Evolutionary conservation across 2,113 vertebrate species (phyloP), one percentile per base, ranked within the genome.

Genomic region (Chrysemys picta): DNA sequence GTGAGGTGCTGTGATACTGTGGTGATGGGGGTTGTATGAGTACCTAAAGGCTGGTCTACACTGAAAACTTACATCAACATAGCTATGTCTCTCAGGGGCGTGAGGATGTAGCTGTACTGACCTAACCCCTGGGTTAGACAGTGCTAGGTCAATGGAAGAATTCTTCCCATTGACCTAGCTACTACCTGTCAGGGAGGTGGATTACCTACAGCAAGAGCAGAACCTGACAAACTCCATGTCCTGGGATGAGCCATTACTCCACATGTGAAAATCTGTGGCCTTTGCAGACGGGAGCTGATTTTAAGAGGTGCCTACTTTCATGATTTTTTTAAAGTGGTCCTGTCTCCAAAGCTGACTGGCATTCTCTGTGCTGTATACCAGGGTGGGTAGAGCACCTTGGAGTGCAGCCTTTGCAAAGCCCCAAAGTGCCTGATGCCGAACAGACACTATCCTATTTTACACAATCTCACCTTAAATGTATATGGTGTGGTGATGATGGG

Each of bases 261-360:
- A 35, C 79, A 52, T 9, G 9, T 22, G 7, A 75, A 11, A 5
- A 2, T 8, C 1, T 4, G 1, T 17, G 65, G 9, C 5, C 25
- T 80, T 5, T 38, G 42, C 42, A 42, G 42, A 42, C 4, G 42
- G 42, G 42, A 42, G 42, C 42, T 42, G 42, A 42, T 42, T 42
- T n/a, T 69, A n/a, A 69, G 65, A 45, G 1, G 5, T 45, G 10
- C 11, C 9, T 14, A 3, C 24, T 17, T 49, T 29, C 25, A 49
- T 69, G 76, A 79, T 79, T 45, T 45, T 42, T 29, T 49, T 47
- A 16, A 49, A 31, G 8, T 49, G 45, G 6, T 79, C 27, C 27
- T 49, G 4, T 79, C 45, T 49, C 6, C 12, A 49, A 49, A 79
- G 17, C 35, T 19, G 8, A 69, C 16, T 69, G 31, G 16, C 16